phyloP scores from a whole-genome alignment of 92 coral and sea anemone species.

The Phenganax stokvisi region DNA sequence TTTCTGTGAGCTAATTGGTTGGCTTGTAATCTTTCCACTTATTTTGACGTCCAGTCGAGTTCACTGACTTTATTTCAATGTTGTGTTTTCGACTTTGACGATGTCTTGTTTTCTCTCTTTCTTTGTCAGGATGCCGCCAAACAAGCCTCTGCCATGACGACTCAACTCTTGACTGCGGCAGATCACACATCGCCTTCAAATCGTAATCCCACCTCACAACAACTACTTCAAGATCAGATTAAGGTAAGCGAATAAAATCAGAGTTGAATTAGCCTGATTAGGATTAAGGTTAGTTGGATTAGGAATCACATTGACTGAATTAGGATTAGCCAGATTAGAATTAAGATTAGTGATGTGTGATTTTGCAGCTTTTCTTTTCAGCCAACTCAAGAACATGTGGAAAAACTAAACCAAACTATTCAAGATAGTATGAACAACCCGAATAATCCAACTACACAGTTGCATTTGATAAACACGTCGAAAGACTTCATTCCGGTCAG shows the following conservation, averaged over 20 bases:
- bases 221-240: constrained; percentile 73
- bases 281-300: too few species aligned
- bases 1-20: too few species aligned
- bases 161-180: constrained; percentile 92
- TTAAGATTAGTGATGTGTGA: not conserved
- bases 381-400: constrained; percentile 83
- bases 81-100: not conserved
- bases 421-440: constrained; percentile 77
- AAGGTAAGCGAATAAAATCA: constrained; percentile 47
- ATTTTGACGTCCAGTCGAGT: not conserved
- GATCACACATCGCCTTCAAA: constrained; percentile 76
- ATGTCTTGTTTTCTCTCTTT: not conserved
- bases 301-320: too few species aligned
- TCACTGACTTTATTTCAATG: not conserved
- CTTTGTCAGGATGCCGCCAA: constrained; percentile 66
- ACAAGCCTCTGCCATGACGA: constrained; percentile 94
- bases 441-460: constrained; percentile 73
- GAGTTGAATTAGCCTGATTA: not conserved
- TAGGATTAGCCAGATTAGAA: not conserved
- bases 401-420: constrained; percentile 66
- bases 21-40: too few species aligned
- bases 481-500: constrained; percentile 76
- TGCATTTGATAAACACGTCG: constrained; percentile 69
- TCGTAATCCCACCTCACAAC: constrained; percentile 95
- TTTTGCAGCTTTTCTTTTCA: constrained; percentile 26